Evolutionary conservation across 2,797 vertebrate genomes (phyloP), one percentile per base, ranked within the genome.

Genomic region (Botia kubotai): DNA sequence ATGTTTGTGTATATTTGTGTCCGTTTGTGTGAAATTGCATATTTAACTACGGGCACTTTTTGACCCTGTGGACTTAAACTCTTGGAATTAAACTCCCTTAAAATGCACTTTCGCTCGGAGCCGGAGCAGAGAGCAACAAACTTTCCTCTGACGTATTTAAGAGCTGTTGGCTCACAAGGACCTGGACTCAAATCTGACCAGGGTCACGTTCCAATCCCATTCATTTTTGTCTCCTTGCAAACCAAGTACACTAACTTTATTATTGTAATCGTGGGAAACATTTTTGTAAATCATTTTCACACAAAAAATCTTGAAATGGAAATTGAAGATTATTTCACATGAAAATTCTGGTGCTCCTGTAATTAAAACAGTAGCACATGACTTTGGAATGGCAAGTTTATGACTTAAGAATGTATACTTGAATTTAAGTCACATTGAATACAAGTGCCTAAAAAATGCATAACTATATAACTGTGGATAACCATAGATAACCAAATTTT

Each of bases 1-100:
- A 29, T 36, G 43, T 19, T 67, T 29, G 21, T 67, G 50, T 79
- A 62, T 73, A 71, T 43, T 67, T 63, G 60, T 65, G 50, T 79
- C 58, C 63, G 66, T 29, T 72, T 63, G 55, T 70, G 43, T 71
- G 57, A 67, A 75, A 46, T 19, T 71, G 16, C 53, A 21, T 83
- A 4, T 29, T 62, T 58, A 52, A 52, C 50, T 16, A 52, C 5
- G 17, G 21, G n/a, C 13, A 72, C 19, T 52, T 53, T 53, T 66
- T 2, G 58, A 62, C 58, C 21, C 58, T 14, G 23, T 5, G 4
- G 21, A 62, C 23, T 62, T 26, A 2, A 60, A 60, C 23, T 26
- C 23, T 26, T 26, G 4, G 3, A 26, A 12, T 60, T 57, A 57
- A 58, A 23, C 55, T 58, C 4, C 13, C 19, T 60, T 5, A 26